phyloP scores from a whole-genome alignment of 2,888 invertebrate genomes.

The Rhodophaea formosa region DNA sequence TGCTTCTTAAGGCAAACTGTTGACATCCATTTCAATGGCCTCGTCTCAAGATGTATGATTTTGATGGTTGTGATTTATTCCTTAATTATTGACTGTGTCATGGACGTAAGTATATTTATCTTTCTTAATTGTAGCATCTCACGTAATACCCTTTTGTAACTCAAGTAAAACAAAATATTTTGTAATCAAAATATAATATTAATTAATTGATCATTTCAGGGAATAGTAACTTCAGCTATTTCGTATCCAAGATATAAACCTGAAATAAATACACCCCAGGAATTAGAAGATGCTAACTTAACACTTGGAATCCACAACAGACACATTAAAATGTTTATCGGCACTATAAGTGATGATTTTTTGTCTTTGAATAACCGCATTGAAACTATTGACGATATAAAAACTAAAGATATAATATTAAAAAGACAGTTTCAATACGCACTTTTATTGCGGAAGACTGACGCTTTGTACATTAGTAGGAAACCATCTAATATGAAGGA shows the following conservation, averaged over 20 bases:
- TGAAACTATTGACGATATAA: conserved; percentile 57
- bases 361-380: conserved; percentile 52
- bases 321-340: conserved; percentile 57
- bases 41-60: conserved; percentile 55
- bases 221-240: conserved; percentile 67
- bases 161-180: too few species aligned
- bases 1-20: conserved; percentile 70
- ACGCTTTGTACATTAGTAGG: conserved; percentile 53
- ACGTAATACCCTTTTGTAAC: neutral
- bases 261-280: conserved; percentile 49
- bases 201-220: conserved; percentile 46
- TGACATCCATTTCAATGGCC: conserved; percentile 59
- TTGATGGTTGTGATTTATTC: conserved; percentile 63
- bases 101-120: conserved; percentile 63
- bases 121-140: neutral
- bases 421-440: conserved; percentile 69
- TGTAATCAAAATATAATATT: too few species aligned
- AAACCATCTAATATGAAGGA: conserved; percentile 51
- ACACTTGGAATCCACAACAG: conserved; percentile 62
- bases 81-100: conserved; percentile 63
- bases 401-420: conserved; percentile 57
- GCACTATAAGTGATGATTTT: conserved; percentile 44
- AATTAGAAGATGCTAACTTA: conserved; percentile 51
- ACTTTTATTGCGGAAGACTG: conserved; percentile 69
- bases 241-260: conserved; percentile 61